phyloP scores from a whole-genome alignment of 1,140 invertebrate genomes.

The Drosophila sp. region DNA sequence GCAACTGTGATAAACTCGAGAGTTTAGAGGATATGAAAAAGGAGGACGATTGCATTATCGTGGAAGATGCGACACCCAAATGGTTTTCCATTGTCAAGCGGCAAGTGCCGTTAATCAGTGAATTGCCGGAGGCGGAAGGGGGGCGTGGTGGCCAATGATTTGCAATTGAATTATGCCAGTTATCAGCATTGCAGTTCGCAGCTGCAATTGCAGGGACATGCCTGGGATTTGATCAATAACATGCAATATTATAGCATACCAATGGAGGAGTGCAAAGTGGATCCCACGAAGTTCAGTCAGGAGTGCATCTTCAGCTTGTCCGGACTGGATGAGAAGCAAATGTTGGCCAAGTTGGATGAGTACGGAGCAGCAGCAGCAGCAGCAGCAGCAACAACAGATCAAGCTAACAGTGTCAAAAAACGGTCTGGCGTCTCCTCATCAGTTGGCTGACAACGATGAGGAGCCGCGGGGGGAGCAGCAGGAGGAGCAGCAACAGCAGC shows the following conservation, averaged over 20 bases:
- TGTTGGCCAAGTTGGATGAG: constrained; percentile 85
- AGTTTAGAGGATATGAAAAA: constrained; percentile 72
- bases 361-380: too few species aligned
- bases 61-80: constrained; percentile 81
- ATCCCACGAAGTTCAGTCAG: constrained; percentile 68
- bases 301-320: constrained; percentile 87
- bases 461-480: constrained; percentile 28
- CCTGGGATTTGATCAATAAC: constrained; percentile 87
- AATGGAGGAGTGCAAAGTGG: constrained; percentile 86
- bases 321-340: constrained; percentile 86
- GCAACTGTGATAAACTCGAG: constrained; percentile 80
- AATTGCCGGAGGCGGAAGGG: constrained; percentile 69
- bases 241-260: constrained; percentile 86
- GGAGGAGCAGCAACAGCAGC: constrained; percentile 27
- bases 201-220: constrained; percentile 86
- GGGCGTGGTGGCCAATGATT: constrained; percentile 51
- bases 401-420: constrained; percentile 76
- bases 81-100: constrained; percentile 86
- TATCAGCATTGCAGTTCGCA: constrained; percentile 85
- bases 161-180: constrained; percentile 69
- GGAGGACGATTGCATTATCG: constrained; percentile 80
- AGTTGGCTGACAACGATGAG: constrained; percentile 74
- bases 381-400: too few species aligned
- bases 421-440: constrained; percentile 83
- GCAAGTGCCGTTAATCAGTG: constrained; percentile 77